phyloP scores from a whole-genome alignment of 1,140 invertebrate genomes.

The Leptinotarsa defecta region DNA sequence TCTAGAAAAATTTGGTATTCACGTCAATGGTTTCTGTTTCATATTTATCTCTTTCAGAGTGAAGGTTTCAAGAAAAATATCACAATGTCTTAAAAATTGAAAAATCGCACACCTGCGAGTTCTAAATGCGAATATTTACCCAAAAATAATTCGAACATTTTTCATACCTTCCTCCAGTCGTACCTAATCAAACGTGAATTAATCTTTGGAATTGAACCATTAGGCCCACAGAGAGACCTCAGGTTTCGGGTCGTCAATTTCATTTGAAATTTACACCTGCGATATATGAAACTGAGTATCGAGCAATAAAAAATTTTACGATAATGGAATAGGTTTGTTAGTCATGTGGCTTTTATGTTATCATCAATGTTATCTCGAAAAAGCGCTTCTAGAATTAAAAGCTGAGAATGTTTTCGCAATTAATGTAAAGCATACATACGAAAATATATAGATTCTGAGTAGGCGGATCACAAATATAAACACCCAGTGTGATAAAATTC shows the following conservation, averaged over 20 bases:
- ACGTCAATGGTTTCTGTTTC: too few relatives aligned
- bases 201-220: slow-evolving; percentile 5
- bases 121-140: slow-evolving; percentile 11
- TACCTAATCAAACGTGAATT: neutral
- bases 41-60: too few relatives aligned
- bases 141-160: slow-evolving; percentile 19
- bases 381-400: slow-evolving; percentile 1
- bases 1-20: too few relatives aligned
- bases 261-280: slow-evolving; percentile 16
- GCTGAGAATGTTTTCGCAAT: neutral
- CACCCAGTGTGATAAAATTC: too few relatives aligned
- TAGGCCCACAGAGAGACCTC: neutral
- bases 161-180: slow-evolving; percentile 3
- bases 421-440: neutral
- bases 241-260: neutral
- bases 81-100: neutral
- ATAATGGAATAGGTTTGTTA: neutral
- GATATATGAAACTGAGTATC: neutral
- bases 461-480: neutral
- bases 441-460: neutral
- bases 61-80: neutral
- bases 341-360: neutral
- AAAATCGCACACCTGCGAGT: slow-evolving; percentile 21
- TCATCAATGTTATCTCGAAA: neutral
- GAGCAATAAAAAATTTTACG: neutral